Percentiles rank a stretch among this genome's conserved stretches.
Conservation (phyloP, 2,888 invertebrate species). For the Ellobium chinense region DNA sequence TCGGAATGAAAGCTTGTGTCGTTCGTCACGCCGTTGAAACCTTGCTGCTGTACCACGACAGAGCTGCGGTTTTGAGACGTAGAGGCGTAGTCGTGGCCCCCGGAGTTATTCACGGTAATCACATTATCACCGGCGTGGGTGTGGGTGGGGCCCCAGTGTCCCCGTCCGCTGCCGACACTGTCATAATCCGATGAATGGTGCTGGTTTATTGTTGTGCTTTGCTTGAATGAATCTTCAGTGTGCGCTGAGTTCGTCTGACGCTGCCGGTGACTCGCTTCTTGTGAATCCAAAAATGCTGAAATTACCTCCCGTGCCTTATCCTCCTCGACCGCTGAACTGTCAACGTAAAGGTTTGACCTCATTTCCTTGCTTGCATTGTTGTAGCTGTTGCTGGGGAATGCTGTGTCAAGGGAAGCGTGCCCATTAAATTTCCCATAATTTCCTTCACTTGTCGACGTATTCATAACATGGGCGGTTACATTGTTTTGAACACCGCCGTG, state of each 20-base stretch:
- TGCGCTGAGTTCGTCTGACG: not conserved
- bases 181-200: not conserved
- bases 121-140: not conserved
- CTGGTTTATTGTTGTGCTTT: not conserved
- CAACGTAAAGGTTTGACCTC: conserved; percentile 13
- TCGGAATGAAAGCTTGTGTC: not conserved
- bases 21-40: not conserved
- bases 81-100: not conserved
- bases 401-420: not conserved
- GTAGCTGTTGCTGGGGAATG: not conserved
- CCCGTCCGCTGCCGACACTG: not conserved
- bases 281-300: conserved; percentile 41
- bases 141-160: not conserved
- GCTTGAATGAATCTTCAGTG: not conserved
- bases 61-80: not conserved
- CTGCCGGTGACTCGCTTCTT: not conserved
- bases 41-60: not conserved
- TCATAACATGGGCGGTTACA: not conserved
- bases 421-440: not conserved
- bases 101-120: not conserved
- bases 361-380: not conserved
- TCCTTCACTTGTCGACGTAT: not conserved
- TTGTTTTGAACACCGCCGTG: not conserved
- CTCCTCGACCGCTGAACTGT: conserved; percentile 39
- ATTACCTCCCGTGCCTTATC: conserved; percentile 51